phyloP scores from a whole-genome alignment of 1,140 invertebrate species.

The Pseudomyrmex sp. region DNA sequence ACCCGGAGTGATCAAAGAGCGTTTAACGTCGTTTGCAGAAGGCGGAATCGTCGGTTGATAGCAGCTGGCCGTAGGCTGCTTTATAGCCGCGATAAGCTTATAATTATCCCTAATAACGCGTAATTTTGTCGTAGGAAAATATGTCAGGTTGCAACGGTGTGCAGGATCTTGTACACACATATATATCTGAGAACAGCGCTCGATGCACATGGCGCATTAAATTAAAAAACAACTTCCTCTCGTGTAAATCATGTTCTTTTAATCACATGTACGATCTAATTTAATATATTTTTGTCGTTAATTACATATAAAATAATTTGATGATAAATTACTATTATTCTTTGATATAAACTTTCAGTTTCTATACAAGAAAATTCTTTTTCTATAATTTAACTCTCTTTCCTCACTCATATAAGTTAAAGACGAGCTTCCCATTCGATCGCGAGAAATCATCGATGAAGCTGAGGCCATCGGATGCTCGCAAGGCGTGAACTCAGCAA shows the following conservation, averaged over 20 bases:
- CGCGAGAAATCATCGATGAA: conserved; percentile 37
- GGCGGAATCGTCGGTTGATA: conserved; percentile 41
- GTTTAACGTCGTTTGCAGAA: conserved; percentile 61
- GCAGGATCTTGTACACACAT: conserved; percentile 9
- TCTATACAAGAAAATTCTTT: no score
- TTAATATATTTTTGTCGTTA: background rate
- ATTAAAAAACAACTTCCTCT: background rate
- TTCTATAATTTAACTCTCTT: no score
- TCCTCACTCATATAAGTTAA: conserved; percentile 8
- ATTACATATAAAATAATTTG: background rate
- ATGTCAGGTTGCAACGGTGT: conserved; percentile 14
- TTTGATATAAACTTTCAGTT: background rate
- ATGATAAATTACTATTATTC: background rate
- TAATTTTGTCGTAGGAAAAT: conserved; percentile 59
- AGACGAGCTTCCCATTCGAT: conserved; percentile 47
- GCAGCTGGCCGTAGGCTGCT: conserved; percentile 28
- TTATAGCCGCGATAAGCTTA: conserved; percentile 57
- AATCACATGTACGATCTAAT: background rate
- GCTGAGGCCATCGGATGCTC: conserved; percentile 40
- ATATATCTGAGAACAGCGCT: no score
- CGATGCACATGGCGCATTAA: conserved; percentile 13
- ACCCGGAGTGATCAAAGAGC: conserved; percentile 53
- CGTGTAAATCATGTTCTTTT: background rate
- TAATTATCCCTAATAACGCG: conserved; percentile 68
- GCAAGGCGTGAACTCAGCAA: conserved; percentile 61